Conservation (phyloP, 2,797 vertebrate species). For the Corythornis leucogaster region DNA sequence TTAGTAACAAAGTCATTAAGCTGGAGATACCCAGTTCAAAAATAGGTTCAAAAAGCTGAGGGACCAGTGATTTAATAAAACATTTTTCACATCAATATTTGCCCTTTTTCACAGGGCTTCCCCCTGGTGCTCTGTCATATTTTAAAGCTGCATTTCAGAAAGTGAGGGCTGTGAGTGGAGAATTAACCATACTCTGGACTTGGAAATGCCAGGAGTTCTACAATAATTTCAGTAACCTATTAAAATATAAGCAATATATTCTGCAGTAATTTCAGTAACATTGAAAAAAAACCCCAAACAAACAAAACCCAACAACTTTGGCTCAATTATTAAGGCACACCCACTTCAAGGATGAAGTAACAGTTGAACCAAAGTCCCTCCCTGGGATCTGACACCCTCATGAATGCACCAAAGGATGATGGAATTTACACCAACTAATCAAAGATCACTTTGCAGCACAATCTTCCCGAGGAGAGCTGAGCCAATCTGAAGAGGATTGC, state of each 20-base stretch:
- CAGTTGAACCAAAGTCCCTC: rapidly evolving
- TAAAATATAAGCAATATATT: neutral
- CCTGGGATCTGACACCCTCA: neutral
- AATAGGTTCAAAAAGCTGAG: neutral
- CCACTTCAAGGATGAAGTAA: neutral
- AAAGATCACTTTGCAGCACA: neutral
- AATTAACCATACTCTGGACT: neutral
- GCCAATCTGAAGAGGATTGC: neutral
- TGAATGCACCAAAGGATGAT: neutral
- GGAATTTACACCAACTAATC: neutral
- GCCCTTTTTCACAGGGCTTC: neutral
- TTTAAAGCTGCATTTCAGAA: neutral
- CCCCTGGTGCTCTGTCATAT: neutral
- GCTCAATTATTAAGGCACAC: neutral
- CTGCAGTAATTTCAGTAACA: neutral
- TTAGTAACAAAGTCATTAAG: neutral
- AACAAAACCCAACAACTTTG: neutral
- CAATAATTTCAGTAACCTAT: neutral
- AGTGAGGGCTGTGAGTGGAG: neutral
- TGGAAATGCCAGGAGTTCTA: neutral
- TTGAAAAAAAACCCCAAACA: neutral
- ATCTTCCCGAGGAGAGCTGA: neutral
- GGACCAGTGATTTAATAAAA: neutral
- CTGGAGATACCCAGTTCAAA: neutral
- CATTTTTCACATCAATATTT: neutral